These are phyloP conservation scores for Oscheius sp. DNA, from an alignment of 2,888 invertebrate species.

Conservation along the genomic window DNA sequence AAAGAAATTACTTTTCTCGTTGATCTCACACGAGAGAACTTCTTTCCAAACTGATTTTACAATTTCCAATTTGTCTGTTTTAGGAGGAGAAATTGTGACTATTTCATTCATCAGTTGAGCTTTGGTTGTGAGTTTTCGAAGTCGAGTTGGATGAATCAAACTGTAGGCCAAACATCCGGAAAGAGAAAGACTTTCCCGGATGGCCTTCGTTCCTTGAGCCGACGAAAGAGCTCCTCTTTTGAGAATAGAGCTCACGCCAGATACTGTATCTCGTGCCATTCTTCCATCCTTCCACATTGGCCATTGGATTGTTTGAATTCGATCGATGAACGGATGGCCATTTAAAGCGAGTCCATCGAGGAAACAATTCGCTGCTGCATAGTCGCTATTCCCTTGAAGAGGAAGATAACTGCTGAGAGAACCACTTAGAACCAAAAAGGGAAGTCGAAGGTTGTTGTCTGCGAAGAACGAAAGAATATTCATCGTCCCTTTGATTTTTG, in stretches of 20 bases:
- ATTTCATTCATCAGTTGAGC: slow-evolving; percentile 1
- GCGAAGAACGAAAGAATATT: slow-evolving; percentile 40
- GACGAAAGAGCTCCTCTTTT: slow-evolving; percentile 17
- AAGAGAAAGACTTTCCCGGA: slow-evolving; percentile 24
- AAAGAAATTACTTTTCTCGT: slow-evolving; percentile 52
- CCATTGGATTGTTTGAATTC: slow-evolving; percentile 35
- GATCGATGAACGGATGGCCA: background rate
- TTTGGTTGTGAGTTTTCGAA: background rate
- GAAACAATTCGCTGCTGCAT: slow-evolving; percentile 57
- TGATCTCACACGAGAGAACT: slow-evolving; percentile 19
- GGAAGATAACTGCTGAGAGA: slow-evolving; percentile 55
- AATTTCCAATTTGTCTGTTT: background rate
- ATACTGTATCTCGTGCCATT: slow-evolving; percentile 33
- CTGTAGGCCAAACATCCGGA: slow-evolving; percentile 17
- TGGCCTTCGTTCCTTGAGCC: slow-evolving; percentile 16
- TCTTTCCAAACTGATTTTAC: slow-evolving; percentile 4
- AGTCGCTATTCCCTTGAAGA: slow-evolving; percentile 56
- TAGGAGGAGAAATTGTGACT: background rate
- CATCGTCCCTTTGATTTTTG: slow-evolving; percentile 40
- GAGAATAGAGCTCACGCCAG: slow-evolving; percentile 26
- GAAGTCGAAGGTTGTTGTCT: slow-evolving; percentile 28
- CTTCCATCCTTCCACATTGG: slow-evolving; percentile 40
- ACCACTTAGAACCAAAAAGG: slow-evolving; percentile 49
- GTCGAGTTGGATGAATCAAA: background rate
- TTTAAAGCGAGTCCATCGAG: slow-evolving; percentile 41